Evolutionary conservation across 2,797 vertebrate species (phyloP).

Genomic region (Sebastes flavidus): DNA sequence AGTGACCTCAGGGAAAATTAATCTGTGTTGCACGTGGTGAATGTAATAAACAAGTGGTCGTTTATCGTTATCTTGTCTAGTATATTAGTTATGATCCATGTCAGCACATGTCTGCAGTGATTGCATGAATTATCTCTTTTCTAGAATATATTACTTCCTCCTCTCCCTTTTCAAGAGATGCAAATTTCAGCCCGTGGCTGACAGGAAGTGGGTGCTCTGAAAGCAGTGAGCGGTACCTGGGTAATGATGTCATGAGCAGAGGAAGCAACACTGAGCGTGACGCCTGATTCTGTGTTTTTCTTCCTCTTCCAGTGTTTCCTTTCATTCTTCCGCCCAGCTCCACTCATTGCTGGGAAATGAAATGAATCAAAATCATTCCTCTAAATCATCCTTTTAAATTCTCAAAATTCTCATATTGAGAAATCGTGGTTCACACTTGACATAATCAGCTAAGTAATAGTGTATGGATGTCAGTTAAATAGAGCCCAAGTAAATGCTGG

Average conservation of each 20-base stretch:
- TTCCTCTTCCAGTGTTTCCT: conserved; percentile 62
- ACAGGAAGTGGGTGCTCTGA: conserved; percentile 66
- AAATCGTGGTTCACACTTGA: neutral
- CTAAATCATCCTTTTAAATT: neutral
- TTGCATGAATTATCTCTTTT: neutral
- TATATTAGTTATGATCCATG: neutral
- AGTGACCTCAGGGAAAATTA: neutral
- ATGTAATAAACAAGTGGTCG: neutral
- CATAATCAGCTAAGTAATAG: neutral
- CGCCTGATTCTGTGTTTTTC: conserved; percentile 55
- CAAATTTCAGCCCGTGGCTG: conserved; percentile 34
- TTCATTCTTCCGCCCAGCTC: conserved; percentile 31
- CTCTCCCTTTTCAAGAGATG: conserved; percentile 23
- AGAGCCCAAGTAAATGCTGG: conserved; percentile 28
- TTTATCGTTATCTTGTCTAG: neutral
- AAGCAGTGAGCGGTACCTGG: conserved; percentile 25
- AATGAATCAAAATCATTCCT: neutral
- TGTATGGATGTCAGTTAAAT: neutral
- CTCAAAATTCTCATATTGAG: neutral
- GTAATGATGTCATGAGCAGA: conserved; percentile 60
- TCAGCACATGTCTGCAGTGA: neutral
- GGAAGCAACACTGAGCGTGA: conserved; percentile 64
- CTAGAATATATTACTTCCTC: neutral
- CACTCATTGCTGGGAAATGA: conserved; percentile 22
- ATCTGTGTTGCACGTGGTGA: neutral